Evolutionary conservation across 1,140 invertebrate species (phyloP), one percentile per base, ranked within the genome.

Genomic region (Myzus persicae): DNA sequence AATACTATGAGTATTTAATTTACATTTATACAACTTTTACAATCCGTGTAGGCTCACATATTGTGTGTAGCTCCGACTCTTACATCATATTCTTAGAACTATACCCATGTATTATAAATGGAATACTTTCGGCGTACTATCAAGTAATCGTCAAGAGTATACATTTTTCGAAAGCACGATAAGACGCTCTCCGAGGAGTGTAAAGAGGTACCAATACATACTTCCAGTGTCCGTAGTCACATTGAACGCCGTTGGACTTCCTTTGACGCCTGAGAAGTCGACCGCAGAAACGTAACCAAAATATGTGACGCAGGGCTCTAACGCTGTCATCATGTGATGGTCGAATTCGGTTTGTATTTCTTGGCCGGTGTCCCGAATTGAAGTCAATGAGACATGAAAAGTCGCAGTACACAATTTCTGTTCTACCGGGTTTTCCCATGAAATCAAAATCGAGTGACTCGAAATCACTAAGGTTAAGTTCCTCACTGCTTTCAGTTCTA

Each of bases 281-380:
- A 48, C 85, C 18, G 44, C 85, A 22, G 85, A 48, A n/a, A 88
- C 85, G 44, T 88, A 36, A 51, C 85, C 85, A 18, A 8, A 36
- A 48, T 88, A 88, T 36, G 85, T 36, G n/a, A n/a, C 44, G 20
- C 85, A 88, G 18, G 85, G 85, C n/a, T 88, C 85, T 22, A 88
- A 88, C n/a, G 85, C 85, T 7, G 44, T 48, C 2, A 36, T 46
- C 20, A 36, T n/a, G 11, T 36, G 38, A 46, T 48, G 7, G n/a
- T 48, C 31, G 26, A 46, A 46, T 24, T 88, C 31, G 5, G 85
- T 48, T n/a, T 24, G 44, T 36, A 48, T 46, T 36, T 88, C 46
- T 48, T 88, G n/a, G 20, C 26, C 44, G 7, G 46, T 31, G 8
- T 20, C 85, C 6, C 44, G 44, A 6, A n/a, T 9, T 31, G 31